Base-by-base conservation (phyloP, 2,113 vertebrate species). In the Tor tambroides region DNA sequence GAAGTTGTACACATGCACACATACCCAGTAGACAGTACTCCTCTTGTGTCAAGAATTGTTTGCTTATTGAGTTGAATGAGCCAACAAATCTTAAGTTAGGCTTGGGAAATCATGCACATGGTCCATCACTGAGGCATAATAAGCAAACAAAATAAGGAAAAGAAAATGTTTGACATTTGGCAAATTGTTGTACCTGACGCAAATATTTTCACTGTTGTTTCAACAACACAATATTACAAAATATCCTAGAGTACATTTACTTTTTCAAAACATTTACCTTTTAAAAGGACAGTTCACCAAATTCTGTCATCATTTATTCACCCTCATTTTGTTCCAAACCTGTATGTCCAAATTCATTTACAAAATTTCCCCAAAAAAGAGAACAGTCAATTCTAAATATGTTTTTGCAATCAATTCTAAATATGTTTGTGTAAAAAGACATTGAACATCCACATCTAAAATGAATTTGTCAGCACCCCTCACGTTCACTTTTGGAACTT, bases 391-490 rank as follows among this genome's bases (percentile, higher is more conserved):
- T n/a, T n/a, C n/a, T n/a, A n/a, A n/a, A n/a, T n/a, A n/a, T n/a
- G n/a, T n/a, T n/a, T n/a, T n/a, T n/a, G n/a, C 46, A 49, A 49
- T 49, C 6, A 15, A 15, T 49, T 49, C 14, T 51, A 19, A 75
- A 51, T 75, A 26, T 59, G 38, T 77, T 63, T 85, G 56, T 84
- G 51, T 7, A 46, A 46, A 59, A 71, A 54, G 49, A 51, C 49
- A 51, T 2, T 51, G 56, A 17, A 38, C 71, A 2, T 46, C 10
- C 19, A 79, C 5, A 72, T 49, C 32, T 59, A 65, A 72, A 41
- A 49, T 56, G 19, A 80, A 12, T 80, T 61, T 80, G 10, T 61
- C 49, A 38, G 77, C 10, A 26, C n/a, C 4, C 10, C 30, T 35
- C 35, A 43, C 7, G 30, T 51, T 79, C n/a, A 38, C 11, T 85